phyloP scores from a whole-genome alignment of 2,113 vertebrate genomes.

The Pseudorasbora parva region DNA sequence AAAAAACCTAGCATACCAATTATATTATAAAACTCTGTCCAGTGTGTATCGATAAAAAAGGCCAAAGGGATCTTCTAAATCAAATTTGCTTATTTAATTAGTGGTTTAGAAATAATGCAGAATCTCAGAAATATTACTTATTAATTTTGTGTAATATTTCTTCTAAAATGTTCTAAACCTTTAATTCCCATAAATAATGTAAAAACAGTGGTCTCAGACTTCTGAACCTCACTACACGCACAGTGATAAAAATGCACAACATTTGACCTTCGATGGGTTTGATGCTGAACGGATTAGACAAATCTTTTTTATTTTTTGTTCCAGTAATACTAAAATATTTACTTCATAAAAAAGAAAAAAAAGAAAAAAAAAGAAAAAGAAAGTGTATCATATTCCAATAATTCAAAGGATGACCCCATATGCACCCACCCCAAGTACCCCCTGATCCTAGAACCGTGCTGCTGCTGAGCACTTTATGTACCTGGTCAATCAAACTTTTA shows the following conservation, averaged over 20 bases:
- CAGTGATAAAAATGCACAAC: too few species aligned
- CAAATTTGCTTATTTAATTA: background rate
- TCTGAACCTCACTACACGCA: background rate
- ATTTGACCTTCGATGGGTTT: slow-evolving; percentile 3
- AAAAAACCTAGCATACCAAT: background rate
- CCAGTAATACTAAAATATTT: slow-evolving; percentile 1
- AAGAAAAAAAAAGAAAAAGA: background rate
- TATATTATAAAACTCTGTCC: background rate
- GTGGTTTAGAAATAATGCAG: too few species aligned
- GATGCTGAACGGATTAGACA: background rate
- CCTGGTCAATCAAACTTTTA: background rate
- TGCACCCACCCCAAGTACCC: background rate
- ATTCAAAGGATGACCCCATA: slow-evolving; percentile 11
- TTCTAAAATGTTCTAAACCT: too few species aligned
- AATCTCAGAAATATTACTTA: too few species aligned
- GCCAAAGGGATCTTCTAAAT: background rate
- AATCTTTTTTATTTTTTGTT: background rate
- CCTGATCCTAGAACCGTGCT: background rate
- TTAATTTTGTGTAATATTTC: too few species aligned
- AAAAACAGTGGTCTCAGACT: background rate
- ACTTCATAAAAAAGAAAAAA: background rate
- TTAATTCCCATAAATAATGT: too few species aligned
- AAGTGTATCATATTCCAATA: background rate
- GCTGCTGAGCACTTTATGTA: background rate
- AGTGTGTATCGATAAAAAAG: background rate